A percentile compares a stretch with the other conserved stretches of the same genome.
Conservation (phyloP, 2,113 vertebrate species). For the Paradoxurus hermaphroditus region DNA sequence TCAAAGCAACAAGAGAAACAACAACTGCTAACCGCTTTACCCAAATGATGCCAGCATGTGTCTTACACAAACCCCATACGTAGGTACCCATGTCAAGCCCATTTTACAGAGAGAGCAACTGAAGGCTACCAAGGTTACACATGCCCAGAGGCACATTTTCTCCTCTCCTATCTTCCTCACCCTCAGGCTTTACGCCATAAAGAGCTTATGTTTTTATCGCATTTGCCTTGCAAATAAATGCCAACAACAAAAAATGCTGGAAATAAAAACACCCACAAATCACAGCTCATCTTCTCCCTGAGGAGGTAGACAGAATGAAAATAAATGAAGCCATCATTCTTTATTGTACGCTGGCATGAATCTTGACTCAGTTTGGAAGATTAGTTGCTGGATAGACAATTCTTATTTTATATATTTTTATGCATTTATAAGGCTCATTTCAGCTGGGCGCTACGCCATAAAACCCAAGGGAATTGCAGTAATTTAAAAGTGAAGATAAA, state of each 20-base stretch:
- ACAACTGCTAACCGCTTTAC: fast-evolving
- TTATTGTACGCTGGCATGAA: background rate
- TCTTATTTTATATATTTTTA: constrained; percentile 37
- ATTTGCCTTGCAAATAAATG: constrained; percentile 29
- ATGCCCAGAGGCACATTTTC: background rate
- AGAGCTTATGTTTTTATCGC: background rate
- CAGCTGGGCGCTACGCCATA: background rate
- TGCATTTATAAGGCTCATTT: constrained; percentile 52
- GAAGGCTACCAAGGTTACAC: too few relatives aligned
- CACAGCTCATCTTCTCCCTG: background rate
- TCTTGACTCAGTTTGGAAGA: background rate
- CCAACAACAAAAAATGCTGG: background rate
- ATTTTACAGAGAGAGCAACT: background rate
- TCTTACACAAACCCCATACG: fast-evolving
- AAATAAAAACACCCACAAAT: background rate
- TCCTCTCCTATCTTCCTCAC: background rate
- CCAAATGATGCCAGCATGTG: fast-evolving
- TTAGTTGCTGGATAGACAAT: background rate
- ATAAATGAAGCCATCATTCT: constrained; percentile 44
- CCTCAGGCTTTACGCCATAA: background rate
- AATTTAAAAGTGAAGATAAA: background rate
- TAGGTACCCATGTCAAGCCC: fast-evolving
- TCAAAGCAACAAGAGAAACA: background rate
- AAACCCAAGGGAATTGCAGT: background rate
- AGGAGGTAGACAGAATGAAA: background rate